Evolutionary conservation across 2,888 invertebrate genomes (phyloP).

Genomic region (Candidula unifasciata): DNA sequence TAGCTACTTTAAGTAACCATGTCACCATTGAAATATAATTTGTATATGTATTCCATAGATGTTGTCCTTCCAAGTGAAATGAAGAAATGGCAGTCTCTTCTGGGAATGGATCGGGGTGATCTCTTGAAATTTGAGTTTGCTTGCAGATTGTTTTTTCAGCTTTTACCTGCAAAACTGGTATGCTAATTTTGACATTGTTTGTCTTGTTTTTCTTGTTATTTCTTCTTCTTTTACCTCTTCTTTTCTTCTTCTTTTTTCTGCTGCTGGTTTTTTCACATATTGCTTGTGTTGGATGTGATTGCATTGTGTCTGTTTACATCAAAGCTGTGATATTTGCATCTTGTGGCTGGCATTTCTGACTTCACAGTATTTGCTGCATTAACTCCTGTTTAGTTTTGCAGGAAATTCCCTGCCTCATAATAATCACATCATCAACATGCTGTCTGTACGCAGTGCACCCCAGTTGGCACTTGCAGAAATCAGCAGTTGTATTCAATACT

Average conservation of each 20-base stretch:
- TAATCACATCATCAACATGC: no score
- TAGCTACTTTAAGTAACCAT: no score
- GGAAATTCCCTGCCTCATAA: no score
- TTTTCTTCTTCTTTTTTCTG: neutral
- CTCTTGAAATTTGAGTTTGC: constrained; percentile 65
- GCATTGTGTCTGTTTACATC: neutral
- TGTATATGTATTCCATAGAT: constrained; percentile 47
- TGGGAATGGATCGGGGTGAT: constrained; percentile 60
- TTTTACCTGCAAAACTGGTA: constrained; percentile 63
- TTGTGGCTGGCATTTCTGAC: no score
- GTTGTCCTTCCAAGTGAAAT: constrained; percentile 61
- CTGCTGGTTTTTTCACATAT: neutral
- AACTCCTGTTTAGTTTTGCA: no score
- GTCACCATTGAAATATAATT: no score
- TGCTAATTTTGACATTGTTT: neutral
- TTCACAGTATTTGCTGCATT: no score
- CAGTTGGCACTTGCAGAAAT: no score
- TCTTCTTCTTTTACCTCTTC: neutral
- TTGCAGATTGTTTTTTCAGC: constrained; percentile 63
- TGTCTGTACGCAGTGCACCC: no score
- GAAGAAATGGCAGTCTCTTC: constrained; percentile 64
- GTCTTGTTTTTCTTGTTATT: neutral
- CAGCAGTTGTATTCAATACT: no score
- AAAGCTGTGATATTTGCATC: no score
- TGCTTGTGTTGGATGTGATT: no score